These are phyloP conservation scores for Melanotaenia parkinsoni DNA, from an alignment of 2,797 vertebrate species.

Conservation along the genomic window DNA sequence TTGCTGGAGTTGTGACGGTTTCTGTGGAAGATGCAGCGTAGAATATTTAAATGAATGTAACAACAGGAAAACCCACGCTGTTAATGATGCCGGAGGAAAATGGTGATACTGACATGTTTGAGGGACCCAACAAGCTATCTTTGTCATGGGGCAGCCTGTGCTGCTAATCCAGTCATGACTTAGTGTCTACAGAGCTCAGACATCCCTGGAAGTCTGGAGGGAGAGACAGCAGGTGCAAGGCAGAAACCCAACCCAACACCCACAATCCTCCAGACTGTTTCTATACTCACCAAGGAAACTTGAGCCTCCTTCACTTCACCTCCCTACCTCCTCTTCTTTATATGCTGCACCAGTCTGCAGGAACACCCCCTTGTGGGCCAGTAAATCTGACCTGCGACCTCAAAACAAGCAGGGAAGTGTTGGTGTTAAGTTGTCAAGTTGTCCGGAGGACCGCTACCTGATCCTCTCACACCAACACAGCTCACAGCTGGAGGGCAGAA, in stretches of 20 bases:
- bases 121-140: background rate
- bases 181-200: background rate
- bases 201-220: too few species aligned
- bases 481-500: background rate
- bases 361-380: background rate
- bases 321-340: constrained; percentile 13
- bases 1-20: too few species aligned
- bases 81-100: too few species aligned
- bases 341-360: constrained; percentile 9
- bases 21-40: too few species aligned
- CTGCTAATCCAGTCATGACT: background rate
- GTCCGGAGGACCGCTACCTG: constrained; percentile 28
- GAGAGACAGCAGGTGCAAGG: background rate
- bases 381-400: constrained; percentile 57
- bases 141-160: background rate
- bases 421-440: constrained; percentile 29
- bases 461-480: constrained; percentile 4
- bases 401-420: constrained; percentile 48
- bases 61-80: too few species aligned
- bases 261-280: constrained; percentile 4
- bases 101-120: background rate
- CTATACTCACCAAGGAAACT: background rate
- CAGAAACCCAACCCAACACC: too few species aligned
- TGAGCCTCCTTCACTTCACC: background rate
- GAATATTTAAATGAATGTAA: too few species aligned